Base-by-base conservation (phyloP, 2,797 vertebrate genomes). In the Thripadectes ignobilis region DNA sequence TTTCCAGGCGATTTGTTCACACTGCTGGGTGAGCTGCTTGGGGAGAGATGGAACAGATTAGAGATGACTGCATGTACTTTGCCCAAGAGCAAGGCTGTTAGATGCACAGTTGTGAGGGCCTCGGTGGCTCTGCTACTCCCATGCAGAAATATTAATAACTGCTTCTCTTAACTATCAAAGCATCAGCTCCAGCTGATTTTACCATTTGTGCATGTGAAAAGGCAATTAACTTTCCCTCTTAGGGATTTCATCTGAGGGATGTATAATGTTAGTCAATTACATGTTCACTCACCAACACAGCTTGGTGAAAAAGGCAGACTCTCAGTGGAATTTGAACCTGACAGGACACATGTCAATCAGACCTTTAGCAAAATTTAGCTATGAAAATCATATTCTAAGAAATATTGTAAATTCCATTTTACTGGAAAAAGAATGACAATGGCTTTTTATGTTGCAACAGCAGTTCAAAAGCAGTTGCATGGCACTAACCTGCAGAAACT, bases 1-100 rank as follows among this genome's bases (percentile, higher is more conserved):
- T 97, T 97, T 96, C 95, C 91, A 96, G 86, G 91, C 91, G 80
- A 87, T 95, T 97, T 95, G 88, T 90, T 94, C 95, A 43, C 41
- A 20, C 55, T 95, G 77, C 79, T 95, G 85, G 82, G 34, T 83
- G 85, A 97, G 68, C 95, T 91, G 88, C 89, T 75, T 34, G 48
- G 55, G 67, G 65, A 71, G 78, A 96, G 91, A 91, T 94, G 68
- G 83, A 94, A 75, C 80, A 92, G 94, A 95, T 96, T 92, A 94
- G 54, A 82, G 73, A 79, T 46, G 68, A 75, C 83, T 83, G 61
- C 62, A 15, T 86, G 43, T 68, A 49, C 87, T 96, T 88, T 80
- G 65, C 91, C 83, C 73, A 74, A 76, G 78, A 96, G 72, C 71
- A 91, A 94, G 67, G 71, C 23, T 59, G 22, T 80, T 79, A 85